Evolutionary conservation across 2,797 vertebrate genomes (phyloP).

Genomic region (Nyctalus aviator): DNA sequence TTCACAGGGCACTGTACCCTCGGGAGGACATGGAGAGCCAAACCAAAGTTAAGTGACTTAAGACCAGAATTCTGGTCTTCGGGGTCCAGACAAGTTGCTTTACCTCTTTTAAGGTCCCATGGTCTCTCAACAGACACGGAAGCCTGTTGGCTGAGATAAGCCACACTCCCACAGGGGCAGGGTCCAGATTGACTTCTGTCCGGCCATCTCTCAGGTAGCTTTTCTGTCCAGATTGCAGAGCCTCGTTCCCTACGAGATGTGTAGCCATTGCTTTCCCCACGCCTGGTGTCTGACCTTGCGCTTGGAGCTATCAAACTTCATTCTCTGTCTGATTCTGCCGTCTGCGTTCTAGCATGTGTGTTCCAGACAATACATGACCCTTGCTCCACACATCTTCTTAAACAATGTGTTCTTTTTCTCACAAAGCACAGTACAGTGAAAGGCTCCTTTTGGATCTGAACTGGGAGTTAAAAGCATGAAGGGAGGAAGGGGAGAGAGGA

Average conservation of each 20-base stretch:
- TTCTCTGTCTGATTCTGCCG: not conserved
- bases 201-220: not conserved
- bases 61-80: not conserved
- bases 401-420: not conserved
- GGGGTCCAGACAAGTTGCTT: not conserved
- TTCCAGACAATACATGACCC: not conserved
- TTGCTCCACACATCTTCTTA: not conserved
- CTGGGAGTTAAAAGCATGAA: not conserved
- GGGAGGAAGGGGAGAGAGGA: too few species aligned
- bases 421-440: not conserved
- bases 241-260: not conserved
- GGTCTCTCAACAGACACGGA: not conserved
- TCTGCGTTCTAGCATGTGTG: not conserved
- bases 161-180: fast-evolving
- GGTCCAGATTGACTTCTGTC: not conserved
- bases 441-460: not conserved
- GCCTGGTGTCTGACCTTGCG: not conserved
- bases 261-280: not conserved
- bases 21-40: not conserved
- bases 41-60: not conserved
- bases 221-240: not conserved
- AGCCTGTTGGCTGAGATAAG: not conserved
- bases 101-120: not conserved
- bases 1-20: not conserved
- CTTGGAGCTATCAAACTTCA: not conserved